Percentiles rank a stretch among this genome's conserved stretches.
phyloP scores from a whole-genome alignment of 2,888 invertebrate species.

The Gari tellinella region DNA sequence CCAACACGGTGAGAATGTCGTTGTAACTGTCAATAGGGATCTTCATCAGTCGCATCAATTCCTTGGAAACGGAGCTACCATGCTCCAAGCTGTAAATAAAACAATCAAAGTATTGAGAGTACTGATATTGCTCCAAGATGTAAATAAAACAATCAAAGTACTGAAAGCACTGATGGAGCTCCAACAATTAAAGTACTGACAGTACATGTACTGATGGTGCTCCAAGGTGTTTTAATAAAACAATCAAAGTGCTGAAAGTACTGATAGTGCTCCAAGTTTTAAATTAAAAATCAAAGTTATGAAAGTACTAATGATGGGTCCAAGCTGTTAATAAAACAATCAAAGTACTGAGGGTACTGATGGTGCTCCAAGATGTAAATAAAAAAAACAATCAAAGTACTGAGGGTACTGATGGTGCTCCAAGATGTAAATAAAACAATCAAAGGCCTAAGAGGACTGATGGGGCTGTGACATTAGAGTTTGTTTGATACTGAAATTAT shows the following conservation, averaged over 20 bases:
- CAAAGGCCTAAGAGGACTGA: not conserved
- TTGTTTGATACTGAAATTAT: too few relatives aligned
- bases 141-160: constrained; percentile 15
- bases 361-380: constrained; percentile 80
- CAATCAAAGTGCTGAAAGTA: too few relatives aligned
- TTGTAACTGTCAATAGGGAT: constrained; percentile 98
- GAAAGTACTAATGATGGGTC: too few relatives aligned
- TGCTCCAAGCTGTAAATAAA: constrained; percentile 78
- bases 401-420: too few relatives aligned
- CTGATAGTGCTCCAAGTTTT: too few relatives aligned
- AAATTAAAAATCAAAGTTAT: too few relatives aligned
- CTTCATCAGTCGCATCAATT: constrained; percentile 95
- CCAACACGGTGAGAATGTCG: constrained; percentile 93
- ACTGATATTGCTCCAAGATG: constrained; percentile 83
- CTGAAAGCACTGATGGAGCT: too few relatives aligned
- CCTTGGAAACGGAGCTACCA: constrained; percentile 90
- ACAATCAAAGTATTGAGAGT: not conserved
- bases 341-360: too few relatives aligned
- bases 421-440: constrained; percentile 70
- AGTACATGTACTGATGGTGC: too few relatives aligned
- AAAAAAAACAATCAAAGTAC: constrained; percentile 1
- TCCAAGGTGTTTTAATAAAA: too few relatives aligned
- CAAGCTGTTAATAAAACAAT: too few relatives aligned
- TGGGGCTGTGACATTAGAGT: constrained; percentile 74
- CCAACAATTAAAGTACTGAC: constrained; percentile 51